A percentile compares a stretch with the other conserved stretches of the same genome.
Conservation (phyloP, 2,888 invertebrate genomes). For the Alitta virens region DNA sequence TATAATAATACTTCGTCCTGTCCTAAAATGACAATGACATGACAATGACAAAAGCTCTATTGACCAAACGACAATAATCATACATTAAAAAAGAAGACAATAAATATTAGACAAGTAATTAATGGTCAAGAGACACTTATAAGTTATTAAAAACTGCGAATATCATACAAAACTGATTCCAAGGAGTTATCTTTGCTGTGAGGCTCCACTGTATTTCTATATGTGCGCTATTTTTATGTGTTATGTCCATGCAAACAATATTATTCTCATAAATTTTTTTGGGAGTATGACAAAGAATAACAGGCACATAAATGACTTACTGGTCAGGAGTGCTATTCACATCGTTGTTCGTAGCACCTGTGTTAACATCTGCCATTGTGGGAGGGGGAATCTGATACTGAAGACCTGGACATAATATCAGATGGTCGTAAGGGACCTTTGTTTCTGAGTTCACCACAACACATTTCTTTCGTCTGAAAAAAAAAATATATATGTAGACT, state of each 20-base stretch:
- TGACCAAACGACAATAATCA: not conserved
- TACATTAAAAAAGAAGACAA: no score
- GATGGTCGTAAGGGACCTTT: slow-evolving; percentile 54
- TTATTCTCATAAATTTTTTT: no score
- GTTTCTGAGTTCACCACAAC: slow-evolving; percentile 47
- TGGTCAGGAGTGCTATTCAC: slow-evolving; percentile 38
- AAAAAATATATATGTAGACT: slow-evolving; percentile 8
- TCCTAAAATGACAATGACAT: not conserved
- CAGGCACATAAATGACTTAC: not conserved
- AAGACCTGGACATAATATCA: slow-evolving; percentile 51
- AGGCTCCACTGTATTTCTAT: no score
- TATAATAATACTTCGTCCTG: no score
- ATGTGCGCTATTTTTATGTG: no score
- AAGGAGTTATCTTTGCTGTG: no score
- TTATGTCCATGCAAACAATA: no score
- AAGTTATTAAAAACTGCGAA: no score
- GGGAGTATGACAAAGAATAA: no score
- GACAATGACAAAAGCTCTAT: not conserved
- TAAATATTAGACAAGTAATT: no score
- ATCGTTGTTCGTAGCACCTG: slow-evolving; percentile 27
- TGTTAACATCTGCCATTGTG: slow-evolving; percentile 38
- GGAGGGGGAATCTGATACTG: slow-evolving; percentile 53
- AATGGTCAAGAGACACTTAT: no score
- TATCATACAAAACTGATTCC: no score
- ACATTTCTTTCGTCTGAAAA: slow-evolving; percentile 48